Conservation (phyloP, 2,113 vertebrate genomes). For the Zeus faber region DNA sequence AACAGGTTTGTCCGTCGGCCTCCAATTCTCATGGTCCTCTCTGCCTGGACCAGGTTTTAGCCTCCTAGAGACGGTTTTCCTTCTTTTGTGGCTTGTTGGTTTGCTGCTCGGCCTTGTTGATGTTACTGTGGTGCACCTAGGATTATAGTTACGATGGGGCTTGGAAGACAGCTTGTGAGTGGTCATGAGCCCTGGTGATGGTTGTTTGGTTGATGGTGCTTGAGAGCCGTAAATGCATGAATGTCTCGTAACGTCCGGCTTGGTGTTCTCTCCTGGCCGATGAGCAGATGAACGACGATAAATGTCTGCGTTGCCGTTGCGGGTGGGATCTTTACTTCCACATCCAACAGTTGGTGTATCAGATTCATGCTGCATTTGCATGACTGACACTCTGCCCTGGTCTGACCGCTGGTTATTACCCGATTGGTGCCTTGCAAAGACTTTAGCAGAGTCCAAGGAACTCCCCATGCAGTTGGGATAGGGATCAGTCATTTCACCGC, state of each 20-base stretch:
- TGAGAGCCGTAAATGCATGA: not conserved
- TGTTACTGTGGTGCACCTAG: not conserved
- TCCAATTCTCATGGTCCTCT: not conserved
- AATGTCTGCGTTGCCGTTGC: not conserved
- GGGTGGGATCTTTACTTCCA: no score
- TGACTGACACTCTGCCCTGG: not conserved
- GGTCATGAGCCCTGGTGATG: not conserved
- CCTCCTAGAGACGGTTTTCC: slow-evolving; percentile 9
- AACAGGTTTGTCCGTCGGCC: slow-evolving; percentile 32
- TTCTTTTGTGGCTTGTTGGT: slow-evolving; percentile 25
- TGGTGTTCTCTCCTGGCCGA: slow-evolving; percentile 6
- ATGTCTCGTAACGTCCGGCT: not conserved
- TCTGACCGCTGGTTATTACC: slow-evolving; percentile 4
- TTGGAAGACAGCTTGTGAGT: not conserved
- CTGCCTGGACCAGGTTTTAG: not conserved
- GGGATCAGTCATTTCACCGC: slow-evolving; percentile 25
- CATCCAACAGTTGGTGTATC: no score
- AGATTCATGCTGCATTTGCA: slow-evolving; percentile 10
- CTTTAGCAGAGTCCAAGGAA: not conserved
- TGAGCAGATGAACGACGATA: not conserved
- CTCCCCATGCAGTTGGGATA: slow-evolving; percentile 3
- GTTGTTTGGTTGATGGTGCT: slow-evolving; percentile 3
- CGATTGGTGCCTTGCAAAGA: not conserved
- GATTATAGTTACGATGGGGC: slow-evolving; percentile 3
- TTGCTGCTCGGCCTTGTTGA: slow-evolving; percentile 21